Evolutionary conservation across 2,888 invertebrate genomes (phyloP), one percentile per base, ranked within the genome.

Genomic region (Himalopsyche anomala): DNA sequence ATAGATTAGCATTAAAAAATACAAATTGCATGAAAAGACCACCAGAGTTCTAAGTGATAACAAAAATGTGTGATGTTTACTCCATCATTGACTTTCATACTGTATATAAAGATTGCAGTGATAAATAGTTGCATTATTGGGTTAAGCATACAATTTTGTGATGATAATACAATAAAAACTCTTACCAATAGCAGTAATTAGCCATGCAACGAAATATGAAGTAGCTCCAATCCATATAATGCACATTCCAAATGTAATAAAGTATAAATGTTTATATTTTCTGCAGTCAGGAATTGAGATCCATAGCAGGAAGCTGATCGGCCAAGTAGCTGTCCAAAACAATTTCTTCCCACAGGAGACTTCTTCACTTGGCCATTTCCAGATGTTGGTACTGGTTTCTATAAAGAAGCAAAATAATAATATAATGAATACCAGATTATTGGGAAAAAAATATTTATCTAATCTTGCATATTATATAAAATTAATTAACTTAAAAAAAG

Each of bases 191-290:
- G 95, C 93, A 84, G 97, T 96, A 84, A 97, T 97, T 90, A 97
- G 95, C 97, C 97, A 98, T 38, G 97, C 96, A 80, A 96, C 96
- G n/a, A 97, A 89, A 90, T 98, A 98, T 0, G 97, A 96, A 8
- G 96, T 94, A 1, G 94, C 91, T 0, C 96, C 96, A 88, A 98
- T 96, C 97, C 97, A 98, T 0, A 95, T 91, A 85, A 97, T 94
- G 90, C 97, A 97, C 95, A 97, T 95, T 11, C 94, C 86, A 90
- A 98, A 97, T 0, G 97, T 96, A 0, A 96, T 88, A 0, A 95
- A 93, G 89, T 94, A 96, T 38, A 96, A 91, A 28, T 92, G 92
- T 0, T 93, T 94, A 87, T 92, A 92, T 84, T 94, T 94, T 62
- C 95, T 93, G 90, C 96, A 96, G 92, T 98, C 96, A 0, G 98